Evolutionary conservation across 37 sponge, comb jelly and placozoan genomes (phyloP).

Genomic region (Mnemiopsis leidyi): DNA sequence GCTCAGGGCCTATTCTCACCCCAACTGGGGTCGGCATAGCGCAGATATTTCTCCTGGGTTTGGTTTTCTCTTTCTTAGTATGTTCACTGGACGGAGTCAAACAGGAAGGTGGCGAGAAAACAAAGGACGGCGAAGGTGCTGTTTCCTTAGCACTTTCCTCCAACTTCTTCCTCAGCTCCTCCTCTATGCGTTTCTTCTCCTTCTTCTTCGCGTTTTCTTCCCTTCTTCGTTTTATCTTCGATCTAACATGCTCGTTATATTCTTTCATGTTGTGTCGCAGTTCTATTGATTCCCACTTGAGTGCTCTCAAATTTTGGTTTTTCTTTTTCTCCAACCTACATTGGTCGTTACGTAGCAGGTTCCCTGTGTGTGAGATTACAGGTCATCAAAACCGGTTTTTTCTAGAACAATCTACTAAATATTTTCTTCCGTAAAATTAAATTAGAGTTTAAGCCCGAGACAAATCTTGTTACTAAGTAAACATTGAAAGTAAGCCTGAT

Average conservation of each 20-base stretch:
- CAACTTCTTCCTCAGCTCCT: background rate
- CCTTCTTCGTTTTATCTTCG: background rate
- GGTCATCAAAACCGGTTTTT: too few relatives aligned
- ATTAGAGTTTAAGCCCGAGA: too few relatives aligned
- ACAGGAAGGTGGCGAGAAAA: background rate
- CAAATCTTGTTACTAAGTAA: background rate
- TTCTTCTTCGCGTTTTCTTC: background rate
- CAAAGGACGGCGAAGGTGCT: background rate
- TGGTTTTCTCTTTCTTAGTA: background rate
- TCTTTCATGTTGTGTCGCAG: background rate
- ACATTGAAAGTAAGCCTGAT: background rate
- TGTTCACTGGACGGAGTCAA: background rate
- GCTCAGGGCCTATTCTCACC: background rate
- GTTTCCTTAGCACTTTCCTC: background rate
- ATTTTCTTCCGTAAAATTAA: too few relatives aligned
- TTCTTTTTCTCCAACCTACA: background rate
- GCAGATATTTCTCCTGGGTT: background rate
- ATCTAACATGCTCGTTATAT: background rate
- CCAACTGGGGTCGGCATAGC: background rate
- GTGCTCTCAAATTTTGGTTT: background rate
- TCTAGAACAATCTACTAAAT: too few relatives aligned
- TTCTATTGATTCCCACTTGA: conserved; percentile 11
- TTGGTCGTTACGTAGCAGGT: background rate
- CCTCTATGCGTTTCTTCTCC: background rate
- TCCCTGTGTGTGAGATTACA: background rate